These are phyloP conservation scores for Euleptes europaea DNA, from an alignment of 2,113 vertebrate species.

Conservation along the genomic window DNA sequence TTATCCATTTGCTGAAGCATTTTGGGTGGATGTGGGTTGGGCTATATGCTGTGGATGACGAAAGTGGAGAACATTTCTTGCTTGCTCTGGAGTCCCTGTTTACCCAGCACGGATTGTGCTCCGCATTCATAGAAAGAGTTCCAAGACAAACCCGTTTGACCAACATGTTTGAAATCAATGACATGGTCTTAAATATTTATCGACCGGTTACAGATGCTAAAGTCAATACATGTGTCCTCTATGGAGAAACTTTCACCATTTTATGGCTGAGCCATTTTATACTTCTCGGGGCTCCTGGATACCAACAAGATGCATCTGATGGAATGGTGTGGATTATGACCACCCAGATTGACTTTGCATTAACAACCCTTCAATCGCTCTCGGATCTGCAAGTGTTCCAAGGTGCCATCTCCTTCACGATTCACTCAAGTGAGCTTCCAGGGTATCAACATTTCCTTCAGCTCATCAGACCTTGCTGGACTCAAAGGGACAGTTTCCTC, in stretches of 20 bases:
- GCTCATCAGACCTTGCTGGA: background rate
- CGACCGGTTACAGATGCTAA: background rate
- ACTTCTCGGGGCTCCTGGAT: too few relatives aligned
- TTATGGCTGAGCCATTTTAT: background rate
- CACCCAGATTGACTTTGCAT: background rate
- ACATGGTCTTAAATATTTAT: background rate
- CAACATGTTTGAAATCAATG: accelerated
- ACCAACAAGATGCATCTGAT: background rate
- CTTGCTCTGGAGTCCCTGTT: background rate
- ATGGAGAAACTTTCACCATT: background rate
- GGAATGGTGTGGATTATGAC: background rate
- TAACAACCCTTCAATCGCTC: accelerated
- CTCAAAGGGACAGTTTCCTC: background rate
- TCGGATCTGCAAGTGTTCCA: background rate
- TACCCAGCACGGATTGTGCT: background rate
- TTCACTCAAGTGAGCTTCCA: background rate
- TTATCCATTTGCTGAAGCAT: background rate
- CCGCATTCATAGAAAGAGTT: background rate
- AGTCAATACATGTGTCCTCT: background rate
- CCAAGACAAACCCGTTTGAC: background rate
- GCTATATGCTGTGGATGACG: background rate
- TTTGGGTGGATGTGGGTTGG: background rate
- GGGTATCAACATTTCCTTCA: background rate
- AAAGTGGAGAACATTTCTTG: background rate
- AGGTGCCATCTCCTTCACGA: background rate